Evolutionary conservation across 2,888 invertebrate species (phyloP).

Genomic region (Antheraea assamensis): DNA sequence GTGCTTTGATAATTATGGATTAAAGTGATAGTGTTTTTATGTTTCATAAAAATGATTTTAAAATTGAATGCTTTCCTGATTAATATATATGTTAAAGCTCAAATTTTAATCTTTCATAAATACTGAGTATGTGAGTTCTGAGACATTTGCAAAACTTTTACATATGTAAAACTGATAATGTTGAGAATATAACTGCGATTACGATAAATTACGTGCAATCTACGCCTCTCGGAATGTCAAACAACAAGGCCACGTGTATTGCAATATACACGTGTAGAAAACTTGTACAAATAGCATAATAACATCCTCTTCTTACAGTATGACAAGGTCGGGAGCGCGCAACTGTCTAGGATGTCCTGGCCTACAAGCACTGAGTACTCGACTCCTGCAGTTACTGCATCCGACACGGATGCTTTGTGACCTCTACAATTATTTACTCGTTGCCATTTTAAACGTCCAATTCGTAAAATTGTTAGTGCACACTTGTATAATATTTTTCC

Average conservation of each 20-base stretch:
- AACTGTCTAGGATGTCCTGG: constrained; percentile 13
- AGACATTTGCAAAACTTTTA: background rate
- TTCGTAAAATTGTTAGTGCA: background rate
- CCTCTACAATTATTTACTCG: constrained; percentile 11
- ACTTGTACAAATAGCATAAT: constrained; percentile 8
- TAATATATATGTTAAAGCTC: no score
- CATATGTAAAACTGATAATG: background rate
- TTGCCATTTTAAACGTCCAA: background rate
- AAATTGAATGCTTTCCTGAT: no score
- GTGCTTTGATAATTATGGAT: no score
- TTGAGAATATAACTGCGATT: background rate
- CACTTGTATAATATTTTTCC: background rate
- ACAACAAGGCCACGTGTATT: background rate
- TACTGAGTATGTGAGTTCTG: background rate
- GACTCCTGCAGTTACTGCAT: constrained; percentile 12
- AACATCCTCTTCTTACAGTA: constrained; percentile 12
- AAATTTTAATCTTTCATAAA: background rate
- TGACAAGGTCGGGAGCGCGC: constrained; percentile 9
- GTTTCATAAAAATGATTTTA: no score
- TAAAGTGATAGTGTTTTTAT: no score
- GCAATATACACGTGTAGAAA: background rate
- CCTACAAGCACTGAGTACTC: constrained; percentile 1
- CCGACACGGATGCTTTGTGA: constrained; percentile 11
- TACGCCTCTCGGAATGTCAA: background rate
- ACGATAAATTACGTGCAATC: background rate